Evolutionary conservation across 1,140 invertebrate species (phyloP).

Genomic region (Drosophila cardini): DNA sequence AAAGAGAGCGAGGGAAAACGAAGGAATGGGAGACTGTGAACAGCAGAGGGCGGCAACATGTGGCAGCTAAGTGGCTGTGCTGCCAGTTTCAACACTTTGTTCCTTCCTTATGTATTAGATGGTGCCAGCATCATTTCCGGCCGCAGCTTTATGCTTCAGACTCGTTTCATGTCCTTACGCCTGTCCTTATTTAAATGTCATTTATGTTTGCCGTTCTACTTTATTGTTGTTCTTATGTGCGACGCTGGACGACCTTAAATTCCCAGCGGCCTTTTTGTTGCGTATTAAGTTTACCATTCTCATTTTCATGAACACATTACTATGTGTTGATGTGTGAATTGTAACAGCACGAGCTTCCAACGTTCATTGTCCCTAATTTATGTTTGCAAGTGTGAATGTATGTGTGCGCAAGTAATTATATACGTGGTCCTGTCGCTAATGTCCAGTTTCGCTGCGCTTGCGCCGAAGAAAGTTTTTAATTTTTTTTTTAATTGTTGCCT

Average conservation of each 20-base stretch:
- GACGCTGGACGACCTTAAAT: constrained; percentile 35
- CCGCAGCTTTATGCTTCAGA: constrained; percentile 24
- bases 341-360: constrained; percentile 4
- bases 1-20: neutral
- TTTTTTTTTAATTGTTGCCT: constrained; percentile 32
- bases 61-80: constrained; percentile 54
- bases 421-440: neutral
- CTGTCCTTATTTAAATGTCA: constrained; percentile 62
- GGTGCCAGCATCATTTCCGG: constrained; percentile 57
- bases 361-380: constrained; percentile 3
- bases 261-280: constrained; percentile 47
- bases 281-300: constrained; percentile 44
- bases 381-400: neutral
- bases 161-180: constrained; percentile 22
- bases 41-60: constrained; percentile 55
- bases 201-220: constrained; percentile 64
- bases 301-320: constrained; percentile 21
- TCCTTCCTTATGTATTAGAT: constrained; percentile 30
- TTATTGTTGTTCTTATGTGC: constrained; percentile 43
- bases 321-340: constrained; percentile 10
- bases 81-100: constrained; percentile 24
- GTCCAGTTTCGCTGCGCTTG: constrained; percentile 29
- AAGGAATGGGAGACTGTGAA: neutral
- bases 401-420: neutral
- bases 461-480: neutral